A percentile compares a stretch with the other conserved stretches of the same genome.
Evolutionary conservation across 2,888 invertebrate genomes (phyloP).

Genomic region (Phytoseiulus persimilis): DNA sequence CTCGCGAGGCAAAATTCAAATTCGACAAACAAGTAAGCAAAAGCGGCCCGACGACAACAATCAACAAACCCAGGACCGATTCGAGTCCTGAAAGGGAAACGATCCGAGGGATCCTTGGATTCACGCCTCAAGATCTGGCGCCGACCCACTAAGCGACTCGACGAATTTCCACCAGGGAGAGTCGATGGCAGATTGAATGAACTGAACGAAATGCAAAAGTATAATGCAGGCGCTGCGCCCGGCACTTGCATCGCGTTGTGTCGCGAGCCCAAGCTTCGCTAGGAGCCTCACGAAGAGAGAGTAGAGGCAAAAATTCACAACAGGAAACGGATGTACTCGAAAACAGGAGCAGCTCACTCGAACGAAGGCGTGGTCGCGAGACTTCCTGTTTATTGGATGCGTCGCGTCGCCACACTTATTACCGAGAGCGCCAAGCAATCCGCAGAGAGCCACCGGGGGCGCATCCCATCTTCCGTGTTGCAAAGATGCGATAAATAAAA

Average conservation of each 20-base stretch:
- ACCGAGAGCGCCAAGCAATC: not conserved
- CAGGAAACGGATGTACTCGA: constrained; percentile 5
- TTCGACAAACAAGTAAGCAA: not conserved
- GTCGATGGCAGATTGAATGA: not conserved
- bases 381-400: constrained; percentile 5
- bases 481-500: constrained; percentile 5
- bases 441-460: not conserved
- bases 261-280: not conserved
- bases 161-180: not conserved
- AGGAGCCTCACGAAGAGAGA: not conserved
- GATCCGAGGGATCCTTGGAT: not conserved
- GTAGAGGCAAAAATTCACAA: not conserved
- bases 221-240: not conserved
- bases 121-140: not conserved
- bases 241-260: not conserved
- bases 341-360: not conserved
- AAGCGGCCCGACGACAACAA: not conserved
- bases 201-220: not conserved
- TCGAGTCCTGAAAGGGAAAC: not conserved
- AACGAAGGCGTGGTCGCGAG: constrained; percentile 5
- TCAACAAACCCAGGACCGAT: not conserved
- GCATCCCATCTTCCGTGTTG: not conserved
- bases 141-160: not conserved
- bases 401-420: not conserved
- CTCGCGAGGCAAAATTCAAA: not conserved